Evolutionary conservation across 2,113 vertebrate species (phyloP).

Genomic region (Psettodes erumei): DNA sequence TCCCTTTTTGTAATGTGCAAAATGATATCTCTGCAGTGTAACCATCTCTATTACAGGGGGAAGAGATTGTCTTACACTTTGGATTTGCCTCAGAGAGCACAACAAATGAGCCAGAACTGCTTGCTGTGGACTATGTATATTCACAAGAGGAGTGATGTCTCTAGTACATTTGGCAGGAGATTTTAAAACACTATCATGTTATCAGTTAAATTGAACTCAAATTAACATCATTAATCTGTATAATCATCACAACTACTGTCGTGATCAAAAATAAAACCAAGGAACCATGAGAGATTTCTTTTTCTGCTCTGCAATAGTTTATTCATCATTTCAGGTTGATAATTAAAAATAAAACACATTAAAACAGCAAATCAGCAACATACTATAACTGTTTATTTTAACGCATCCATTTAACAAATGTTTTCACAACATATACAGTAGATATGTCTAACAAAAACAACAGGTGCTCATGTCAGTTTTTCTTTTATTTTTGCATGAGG

Average conservation of each 20-base stretch:
- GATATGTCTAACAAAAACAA: slow-evolving; percentile 70
- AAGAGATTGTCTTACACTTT: slow-evolving; percentile 80
- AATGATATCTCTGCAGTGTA: slow-evolving; percentile 81
- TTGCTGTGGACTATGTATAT: slow-evolving; percentile 25
- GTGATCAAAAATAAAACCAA: slow-evolving; percentile 17
- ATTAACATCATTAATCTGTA: neutral
- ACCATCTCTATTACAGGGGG: slow-evolving; percentile 80
- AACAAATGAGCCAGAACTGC: slow-evolving; percentile 71
- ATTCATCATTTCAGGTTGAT: slow-evolving; percentile 31
- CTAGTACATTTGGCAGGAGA: neutral
- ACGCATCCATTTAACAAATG: slow-evolving; percentile 77
- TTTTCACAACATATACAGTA: slow-evolving; percentile 75
- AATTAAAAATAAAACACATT: slow-evolving; percentile 47
- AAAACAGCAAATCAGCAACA: slow-evolving; percentile 51
- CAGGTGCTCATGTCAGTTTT: slow-evolving; percentile 59
- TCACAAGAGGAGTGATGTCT: slow-evolving; percentile 16
- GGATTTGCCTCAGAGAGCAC: slow-evolving; percentile 78
- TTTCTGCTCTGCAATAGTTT: slow-evolving; percentile 34
- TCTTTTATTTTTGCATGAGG: slow-evolving; percentile 57
- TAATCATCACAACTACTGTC: neutral
- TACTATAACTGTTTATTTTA: slow-evolving; percentile 67
- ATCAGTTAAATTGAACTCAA: neutral
- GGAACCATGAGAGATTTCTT: slow-evolving; percentile 2
- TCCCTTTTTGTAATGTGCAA: slow-evolving; percentile 83
- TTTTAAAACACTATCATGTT: neutral